Evolutionary conservation across 2,888 invertebrate genomes (phyloP), one percentile per base, ranked within the genome.

Genomic region (Selenia dentaria): DNA sequence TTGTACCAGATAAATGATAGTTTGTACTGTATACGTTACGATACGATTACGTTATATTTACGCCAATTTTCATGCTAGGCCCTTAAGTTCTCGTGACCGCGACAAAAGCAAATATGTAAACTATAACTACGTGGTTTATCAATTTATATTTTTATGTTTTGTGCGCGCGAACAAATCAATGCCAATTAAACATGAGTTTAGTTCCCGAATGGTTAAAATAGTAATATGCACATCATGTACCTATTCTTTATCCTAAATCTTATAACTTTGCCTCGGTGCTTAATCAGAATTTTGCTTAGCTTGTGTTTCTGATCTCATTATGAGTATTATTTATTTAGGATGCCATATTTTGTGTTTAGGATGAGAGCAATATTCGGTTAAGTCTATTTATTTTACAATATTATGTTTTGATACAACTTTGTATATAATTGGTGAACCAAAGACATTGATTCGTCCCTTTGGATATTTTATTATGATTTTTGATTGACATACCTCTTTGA

Each of bases 311-410:
- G 89, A 90, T 90, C 89, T 90, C 89, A 89, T 83, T 75, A 78
- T 74, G 82, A 89, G 86, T 89, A 90, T 89, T 89, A 88, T 87
- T 87, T 89, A 88, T 88, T 83, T 85, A 85, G n/a, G 85, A 84
- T 87, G 89, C 89, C 90, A 90, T 89, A 88, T 80, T 79, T 80
- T 74, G 70, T 74, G 73, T 79, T n/a, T 70, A 79, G 66, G 60
- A 66, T 67, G 67, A 80, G 77, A 80, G 77, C 82, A 84, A 84
- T 79, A 77, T 73, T 75, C 64, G 62, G 66, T 73, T 78, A 80
- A 70, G 66, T 70, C 67, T 77, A 78, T 81, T 82, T 83, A 79
- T 80, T 80, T 67, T 58, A 46, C 31, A 8, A 5, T 11, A 39
- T 6, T 61, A 54, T 77, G 69, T 64, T 70, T 67, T 69, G 64